Percentiles rank a stretch among this genome's conserved stretches.
These are phyloP conservation scores for Orycteropus afer DNA, from an alignment of 2,113 vertebrate species.

Conservation along the genomic window DNA sequence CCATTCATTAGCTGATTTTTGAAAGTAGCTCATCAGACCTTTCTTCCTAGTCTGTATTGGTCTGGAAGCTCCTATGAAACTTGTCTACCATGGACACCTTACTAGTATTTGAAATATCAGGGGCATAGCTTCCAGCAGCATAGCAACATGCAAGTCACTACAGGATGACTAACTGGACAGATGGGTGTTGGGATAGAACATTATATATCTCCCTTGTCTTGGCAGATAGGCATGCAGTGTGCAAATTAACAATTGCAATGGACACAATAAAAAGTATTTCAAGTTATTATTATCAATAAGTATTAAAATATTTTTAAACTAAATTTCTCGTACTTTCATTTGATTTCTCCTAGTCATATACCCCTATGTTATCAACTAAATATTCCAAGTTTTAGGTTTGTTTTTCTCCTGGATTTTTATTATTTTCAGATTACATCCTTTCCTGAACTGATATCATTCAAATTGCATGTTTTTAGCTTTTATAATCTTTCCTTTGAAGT, in stretches of 20 bases:
- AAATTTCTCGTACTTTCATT: neutral
- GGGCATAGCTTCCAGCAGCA: too few species aligned
- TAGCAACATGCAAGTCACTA: too few species aligned
- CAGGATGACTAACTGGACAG: too few species aligned
- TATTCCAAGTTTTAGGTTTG: neutral
- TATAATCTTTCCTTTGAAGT: constrained; percentile 17
- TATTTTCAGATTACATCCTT: constrained; percentile 5
- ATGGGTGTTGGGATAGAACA: neutral
- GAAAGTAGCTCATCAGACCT: too few species aligned
- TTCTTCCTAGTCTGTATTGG: too few species aligned
- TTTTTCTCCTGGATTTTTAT: neutral
- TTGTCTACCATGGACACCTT: too few species aligned
- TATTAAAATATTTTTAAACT: neutral
- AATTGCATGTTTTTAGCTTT: neutral
- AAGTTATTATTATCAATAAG: neutral
- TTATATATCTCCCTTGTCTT: neutral
- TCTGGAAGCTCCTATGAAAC: too few species aligned
- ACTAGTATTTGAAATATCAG: too few species aligned
- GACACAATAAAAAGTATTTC: neutral
- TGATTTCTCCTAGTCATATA: neutral
- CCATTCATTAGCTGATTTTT: too few species aligned
- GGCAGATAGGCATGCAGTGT: neutral
- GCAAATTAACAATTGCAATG: neutral
- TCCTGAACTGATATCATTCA: neutral
- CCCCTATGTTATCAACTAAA: neutral